Evolutionary conservation across 2,113 vertebrate genomes (phyloP), one percentile per base, ranked within the genome.

Genomic region (Arothron firmamentum): DNA sequence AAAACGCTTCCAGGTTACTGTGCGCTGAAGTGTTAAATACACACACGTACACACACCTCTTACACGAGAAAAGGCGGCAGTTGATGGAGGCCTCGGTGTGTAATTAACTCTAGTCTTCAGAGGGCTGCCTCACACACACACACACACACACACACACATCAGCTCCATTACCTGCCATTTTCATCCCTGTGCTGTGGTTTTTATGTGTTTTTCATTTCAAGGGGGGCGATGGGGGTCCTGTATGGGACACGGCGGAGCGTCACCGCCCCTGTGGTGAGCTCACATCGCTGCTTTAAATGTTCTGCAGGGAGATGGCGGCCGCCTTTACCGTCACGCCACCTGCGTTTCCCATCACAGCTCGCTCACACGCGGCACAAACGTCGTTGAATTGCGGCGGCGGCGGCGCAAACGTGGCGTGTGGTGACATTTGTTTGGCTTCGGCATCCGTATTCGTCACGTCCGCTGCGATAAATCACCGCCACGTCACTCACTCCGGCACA

Each of bases 231-330:
- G 49, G 18, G 49, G 18, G 18, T 18, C 20, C 11, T 56, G 74
- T 78, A 78, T 85, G 68, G 45, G 43, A 43, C 77, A 34, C 4
- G 47, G 43, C 53, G 59, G 12, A 23, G 62, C 3, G 3, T 23
- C 21, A 62, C 62, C 25, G 51, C 70, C n/a, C 12, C 3, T 34
- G 10, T 56, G 17, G 84, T 85, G 67, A 86, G 83, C 79, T 90
- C 86, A 89, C 90, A 90, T 91, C 89, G 91, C 90, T 91, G 83
- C 71, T 86, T 90, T 87, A 88, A 90, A 81, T 73, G 77, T 81
- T 72, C 88, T 84, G 50, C 71, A 55, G 88, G 89, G 89, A 89
- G 67, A 78, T 67, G 43, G 67, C 66, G 59, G 59, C 88, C 85
- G 88, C 81, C 83, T 87, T 87, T 88, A 80, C 77, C 85, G 90